Percentiles rank a stretch among this genome's conserved stretches.
Conservation (phyloP, 1,140 invertebrate species). For the Gerris buenoi region DNA sequence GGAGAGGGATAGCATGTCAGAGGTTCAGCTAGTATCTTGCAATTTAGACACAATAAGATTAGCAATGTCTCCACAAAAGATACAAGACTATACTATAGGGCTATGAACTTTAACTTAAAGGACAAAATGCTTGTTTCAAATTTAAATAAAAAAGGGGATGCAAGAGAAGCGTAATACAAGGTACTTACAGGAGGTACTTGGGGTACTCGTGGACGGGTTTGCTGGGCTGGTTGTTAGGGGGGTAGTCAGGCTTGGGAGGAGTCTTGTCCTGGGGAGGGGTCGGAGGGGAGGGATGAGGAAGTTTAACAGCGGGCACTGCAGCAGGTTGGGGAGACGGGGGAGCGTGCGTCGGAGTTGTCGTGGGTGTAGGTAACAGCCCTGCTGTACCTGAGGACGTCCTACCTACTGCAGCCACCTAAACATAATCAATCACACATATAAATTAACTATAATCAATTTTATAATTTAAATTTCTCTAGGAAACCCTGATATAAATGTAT, state of each 20-base stretch:
- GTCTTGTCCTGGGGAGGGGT: conserved; percentile 14
- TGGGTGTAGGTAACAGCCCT: not conserved
- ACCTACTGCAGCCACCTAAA: too few relatives aligned
- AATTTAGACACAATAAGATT: too few relatives aligned
- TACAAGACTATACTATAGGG: too few relatives aligned
- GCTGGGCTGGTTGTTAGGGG: conserved; percentile 9
- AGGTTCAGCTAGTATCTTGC: too few relatives aligned
- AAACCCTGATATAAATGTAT: too few relatives aligned
- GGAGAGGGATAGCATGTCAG: too few relatives aligned
- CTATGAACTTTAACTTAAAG: too few relatives aligned
- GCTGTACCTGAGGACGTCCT: too few relatives aligned
- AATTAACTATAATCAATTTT: conserved; percentile 6
- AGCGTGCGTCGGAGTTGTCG: not conserved
- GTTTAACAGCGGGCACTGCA: not conserved
- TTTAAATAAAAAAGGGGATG: not conserved
- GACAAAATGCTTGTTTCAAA: too few relatives aligned
- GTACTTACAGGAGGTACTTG: conserved; percentile 39
- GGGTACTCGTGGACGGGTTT: conserved; percentile 23
- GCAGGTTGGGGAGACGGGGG: conserved; percentile 2
- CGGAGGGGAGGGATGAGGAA: conserved; percentile 13
- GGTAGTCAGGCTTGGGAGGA: conserved; percentile 10
- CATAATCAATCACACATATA: too few relatives aligned
- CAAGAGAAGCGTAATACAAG: not conserved
- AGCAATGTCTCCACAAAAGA: too few relatives aligned
- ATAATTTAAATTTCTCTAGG: too few relatives aligned